Base-by-base conservation (phyloP, 2,888 invertebrate species). In the Tetragonisca angustula region DNA sequence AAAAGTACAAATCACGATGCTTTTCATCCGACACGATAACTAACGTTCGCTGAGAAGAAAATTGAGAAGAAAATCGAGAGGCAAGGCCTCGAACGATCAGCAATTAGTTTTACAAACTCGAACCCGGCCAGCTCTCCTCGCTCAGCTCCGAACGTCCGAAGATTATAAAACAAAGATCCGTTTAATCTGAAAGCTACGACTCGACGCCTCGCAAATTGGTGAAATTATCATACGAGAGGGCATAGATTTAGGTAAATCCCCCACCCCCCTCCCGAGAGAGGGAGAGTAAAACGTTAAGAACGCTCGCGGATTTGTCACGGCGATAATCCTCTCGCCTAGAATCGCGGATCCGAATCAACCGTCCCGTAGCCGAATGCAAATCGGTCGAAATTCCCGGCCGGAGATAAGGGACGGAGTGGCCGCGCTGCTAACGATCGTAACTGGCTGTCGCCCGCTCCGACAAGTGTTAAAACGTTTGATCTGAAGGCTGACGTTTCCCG, bases 331-430 rank as follows among this genome's bases (percentile, higher is more conserved):
- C 52, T n/a, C 43, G 43, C 62, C 59, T 19, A 70, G 62, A 86
- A 83, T 86, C 80, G 80, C 84, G 88, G 79, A 76, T 83, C 9
- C 9, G 85, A 86, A 88, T 88, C 89, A 80, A 76, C 32, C 54
- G 32, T 67, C 54, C 61, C 73, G 56, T 68, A 68, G 50, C 36
- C 69, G 76, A 87, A 89, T 84, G 84, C 83, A 89, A 89, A 89
- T 89, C 83, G 78, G 27, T 36, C 54, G 76, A 83, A 85, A 81
- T 83, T 88, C 73, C 67, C 17, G 21, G 21, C 4, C 21, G 52
- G 56, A 81, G 86, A 83, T 86, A 88, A 88, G 82, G 79, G 72
- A 59, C 32, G 68, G 70, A 81, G 74, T 52, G 32, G 36, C 43
- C 62, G 68, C 71, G 71, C 52, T 56, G 79, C 65, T 88, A 88